Evolutionary conservation across 1,140 invertebrate species (phyloP).

Genomic region (Drosophila sucinea): DNA sequence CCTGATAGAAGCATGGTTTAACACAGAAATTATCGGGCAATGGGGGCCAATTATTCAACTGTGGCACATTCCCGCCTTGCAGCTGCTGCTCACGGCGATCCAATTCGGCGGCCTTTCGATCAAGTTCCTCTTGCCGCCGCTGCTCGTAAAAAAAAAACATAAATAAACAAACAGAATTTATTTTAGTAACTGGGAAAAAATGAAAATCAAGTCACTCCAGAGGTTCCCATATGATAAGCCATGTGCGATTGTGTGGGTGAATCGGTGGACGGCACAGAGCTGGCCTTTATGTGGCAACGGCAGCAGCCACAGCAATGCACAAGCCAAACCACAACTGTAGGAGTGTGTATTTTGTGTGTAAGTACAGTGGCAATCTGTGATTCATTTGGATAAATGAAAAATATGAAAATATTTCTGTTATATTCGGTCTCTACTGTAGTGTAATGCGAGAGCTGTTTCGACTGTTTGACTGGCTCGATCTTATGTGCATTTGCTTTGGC

Average conservation of each 20-base stretch:
- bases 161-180: not conserved
- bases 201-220: not conserved
- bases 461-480: not conserved
- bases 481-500: not conserved
- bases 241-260: not conserved
- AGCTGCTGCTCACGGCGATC: constrained; percentile 95
- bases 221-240: constrained; percentile 3
- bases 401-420: not conserved
- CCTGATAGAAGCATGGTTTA: constrained; percentile 99
- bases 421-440: not conserved
- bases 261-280: not conserved
- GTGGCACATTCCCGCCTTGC: constrained; percentile 86
- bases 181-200: constrained; percentile 5
- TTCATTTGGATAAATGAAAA: not conserved
- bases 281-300: constrained; percentile 22
- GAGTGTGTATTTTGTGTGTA: not conserved
- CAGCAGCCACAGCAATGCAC: constrained; percentile 46
- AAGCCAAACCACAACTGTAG: constrained; percentile 23
- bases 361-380: constrained; percentile 5
- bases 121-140: constrained; percentile 92
- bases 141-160: constrained; percentile 61
- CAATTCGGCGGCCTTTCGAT: constrained; percentile 93
- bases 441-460: constrained; percentile 35
- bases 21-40: constrained; percentile 95
- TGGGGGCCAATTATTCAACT: constrained; percentile 99